A percentile compares a stretch with the other conserved stretches of the same genome.
Evolutionary conservation across 1,140 invertebrate genomes (phyloP).

Genomic region (Pectinophora gossypiella): DNA sequence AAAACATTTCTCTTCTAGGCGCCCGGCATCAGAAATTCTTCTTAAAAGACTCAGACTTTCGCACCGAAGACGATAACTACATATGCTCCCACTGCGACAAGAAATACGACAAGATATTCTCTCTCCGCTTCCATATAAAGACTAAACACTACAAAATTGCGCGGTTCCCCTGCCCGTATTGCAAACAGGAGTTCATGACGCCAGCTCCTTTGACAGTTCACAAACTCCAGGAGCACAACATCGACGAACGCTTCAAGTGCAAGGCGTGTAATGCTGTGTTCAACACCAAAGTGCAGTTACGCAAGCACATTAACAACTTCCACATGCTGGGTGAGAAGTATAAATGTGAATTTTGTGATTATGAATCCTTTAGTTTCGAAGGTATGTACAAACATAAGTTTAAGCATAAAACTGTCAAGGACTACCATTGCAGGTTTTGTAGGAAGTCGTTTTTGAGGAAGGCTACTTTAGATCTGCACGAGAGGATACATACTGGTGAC

Average conservation of each 20-base stretch:
- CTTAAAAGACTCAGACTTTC: slow-evolving; percentile 41
- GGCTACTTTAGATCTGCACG: slow-evolving; percentile 78
- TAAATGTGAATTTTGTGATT: slow-evolving; percentile 54
- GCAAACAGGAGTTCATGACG: slow-evolving; percentile 45
- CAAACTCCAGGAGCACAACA: slow-evolving; percentile 43
- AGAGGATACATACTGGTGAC: slow-evolving; percentile 85
- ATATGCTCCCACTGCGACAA: slow-evolving; percentile 44
- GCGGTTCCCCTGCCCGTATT: slow-evolving; percentile 32
- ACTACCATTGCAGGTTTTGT: slow-evolving; percentile 56
- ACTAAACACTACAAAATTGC: slow-evolving; percentile 50
- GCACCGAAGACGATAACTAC: slow-evolving; percentile 25
- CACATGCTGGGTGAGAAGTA: slow-evolving; percentile 56
- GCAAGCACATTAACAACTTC: slow-evolving; percentile 51
- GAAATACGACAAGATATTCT: slow-evolving; percentile 32
- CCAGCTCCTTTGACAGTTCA: slow-evolving; percentile 40
- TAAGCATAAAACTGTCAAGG: slow-evolving; percentile 56
- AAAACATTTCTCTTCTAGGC: not conserved
- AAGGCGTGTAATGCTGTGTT: slow-evolving; percentile 52
- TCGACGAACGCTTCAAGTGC: slow-evolving; percentile 52
- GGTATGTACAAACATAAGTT: slow-evolving; percentile 57
- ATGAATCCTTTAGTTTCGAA: slow-evolving; percentile 52
- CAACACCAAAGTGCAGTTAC: slow-evolving; percentile 41
- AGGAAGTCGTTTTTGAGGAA: slow-evolving; percentile 63
- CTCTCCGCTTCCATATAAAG: slow-evolving; percentile 42
- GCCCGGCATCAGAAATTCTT: slow-evolving; percentile 26